Base-by-base conservation (phyloP, 2,888 invertebrate genomes). In the Cheilosia scutellata region DNA sequence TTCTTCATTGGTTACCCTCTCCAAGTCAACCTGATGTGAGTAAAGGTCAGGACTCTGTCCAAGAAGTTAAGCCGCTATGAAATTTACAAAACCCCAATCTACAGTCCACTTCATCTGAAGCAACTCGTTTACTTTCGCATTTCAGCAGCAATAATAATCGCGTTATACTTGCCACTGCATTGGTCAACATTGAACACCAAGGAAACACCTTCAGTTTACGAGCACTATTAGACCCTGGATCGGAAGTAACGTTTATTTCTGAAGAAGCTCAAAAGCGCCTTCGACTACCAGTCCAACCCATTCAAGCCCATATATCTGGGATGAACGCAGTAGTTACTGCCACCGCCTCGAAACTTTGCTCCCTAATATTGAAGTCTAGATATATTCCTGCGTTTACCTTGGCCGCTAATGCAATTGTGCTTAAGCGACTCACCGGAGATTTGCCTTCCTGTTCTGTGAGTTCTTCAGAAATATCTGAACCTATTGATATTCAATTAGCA, bases 61-160 rank as follows among this genome's bases (percentile, higher is more conserved):
- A 42, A n/a, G 3, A 5, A 37, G 3, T 31, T 31, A 27, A 1
- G 1, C 2, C 25, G 27, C 4, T 31, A 31, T 4, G 5, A 1
- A 27, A 33, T 0, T 3, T 57, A 9, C 33, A 11, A 7, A 25
- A 5, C 11, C 31, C n/a, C 11, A 13, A 55, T 31, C n/a, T 55
- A 55, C 53, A 55, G 53, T 55, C 53, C 53, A 55, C 53, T 55
- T 31, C 31, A 31, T 5, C 2, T n/a, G 5, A 31, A 31, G 31
- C 31, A 3, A 29, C n/a, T n/a, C 5, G 13, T 29, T 13, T 55
- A n/a, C 29, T 31, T 20, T 49, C 49, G 9, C 16, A 16, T n/a
- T 55, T 31, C 31, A 5, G 2, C 5, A 13, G 13, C 5, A 55
- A 55, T n/a, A 13, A n/a, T 9, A 29, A 31, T 13, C 29, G 29